These are phyloP conservation scores for Pelecanoides urinatrix DNA, from an alignment of 2,113 vertebrate species.

Conservation along the genomic window DNA sequence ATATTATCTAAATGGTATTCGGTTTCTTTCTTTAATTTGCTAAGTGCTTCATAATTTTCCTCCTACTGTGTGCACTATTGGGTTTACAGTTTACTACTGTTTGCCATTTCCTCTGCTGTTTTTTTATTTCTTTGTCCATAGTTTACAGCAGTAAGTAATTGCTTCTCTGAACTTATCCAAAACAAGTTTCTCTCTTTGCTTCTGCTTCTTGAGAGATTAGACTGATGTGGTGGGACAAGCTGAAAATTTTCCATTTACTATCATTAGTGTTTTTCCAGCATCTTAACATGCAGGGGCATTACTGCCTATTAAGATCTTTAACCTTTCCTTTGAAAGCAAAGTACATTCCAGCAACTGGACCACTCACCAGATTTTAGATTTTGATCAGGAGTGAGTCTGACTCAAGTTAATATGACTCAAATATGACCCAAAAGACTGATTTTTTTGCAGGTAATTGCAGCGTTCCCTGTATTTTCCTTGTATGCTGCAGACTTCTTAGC, in stretches of 20 bases:
- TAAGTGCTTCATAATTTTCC: not conserved
- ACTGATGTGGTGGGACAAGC: not conserved
- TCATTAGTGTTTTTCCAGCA: not conserved
- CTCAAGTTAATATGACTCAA: not conserved
- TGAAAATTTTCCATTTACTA: not conserved
- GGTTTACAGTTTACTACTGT: not conserved
- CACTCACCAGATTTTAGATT: not conserved
- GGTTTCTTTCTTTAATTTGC: not conserved
- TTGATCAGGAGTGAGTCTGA: not conserved
- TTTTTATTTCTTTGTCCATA: not conserved
- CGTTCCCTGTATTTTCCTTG: not conserved
- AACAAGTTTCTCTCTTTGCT: not conserved
- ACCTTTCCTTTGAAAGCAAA: not conserved
- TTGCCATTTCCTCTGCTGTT: not conserved
- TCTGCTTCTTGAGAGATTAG: not conserved
- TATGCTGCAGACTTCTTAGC: not conserved
- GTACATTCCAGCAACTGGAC: not conserved
- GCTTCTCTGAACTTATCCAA: not conserved
- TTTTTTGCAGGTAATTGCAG: not conserved
- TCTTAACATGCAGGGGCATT: fast-evolving
- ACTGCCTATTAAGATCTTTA: not conserved
- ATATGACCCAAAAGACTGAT: not conserved
- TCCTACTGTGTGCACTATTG: not conserved
- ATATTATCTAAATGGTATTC: not conserved
- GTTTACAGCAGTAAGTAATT: not conserved